Evolutionary conservation across 1,140 invertebrate genomes (phyloP).

Genomic region (Nasonia giraulti): DNA sequence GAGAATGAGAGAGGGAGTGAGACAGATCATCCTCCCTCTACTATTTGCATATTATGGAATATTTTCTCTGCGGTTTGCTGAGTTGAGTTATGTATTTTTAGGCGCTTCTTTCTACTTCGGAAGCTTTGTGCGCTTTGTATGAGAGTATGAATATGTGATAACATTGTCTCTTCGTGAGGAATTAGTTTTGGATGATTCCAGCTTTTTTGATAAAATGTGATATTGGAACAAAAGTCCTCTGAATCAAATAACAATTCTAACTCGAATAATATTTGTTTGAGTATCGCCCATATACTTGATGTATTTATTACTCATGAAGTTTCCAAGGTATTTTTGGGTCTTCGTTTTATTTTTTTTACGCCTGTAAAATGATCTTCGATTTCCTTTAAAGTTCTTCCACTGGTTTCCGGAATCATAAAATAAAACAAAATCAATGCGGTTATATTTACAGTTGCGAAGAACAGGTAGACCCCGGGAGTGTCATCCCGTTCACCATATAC

Average conservation of each 20-base stretch:
- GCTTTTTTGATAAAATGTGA: no score
- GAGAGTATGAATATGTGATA: not conserved
- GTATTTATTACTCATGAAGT: no score
- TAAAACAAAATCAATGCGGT: not conserved
- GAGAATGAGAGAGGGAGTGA: not conserved
- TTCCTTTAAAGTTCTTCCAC: conserved; percentile 5
- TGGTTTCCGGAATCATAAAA: conserved; percentile 15
- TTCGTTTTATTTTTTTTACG: not conserved
- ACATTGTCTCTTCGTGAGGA: no score
- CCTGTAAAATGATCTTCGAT: not conserved
- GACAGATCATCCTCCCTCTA: conserved; percentile 38
- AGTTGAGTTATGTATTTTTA: not conserved
- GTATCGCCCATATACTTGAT: no score
- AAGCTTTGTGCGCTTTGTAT: not conserved
- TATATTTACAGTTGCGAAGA: not conserved
- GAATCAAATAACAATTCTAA: no score
- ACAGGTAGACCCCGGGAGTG: not conserved
- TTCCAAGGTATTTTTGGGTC: not conserved
- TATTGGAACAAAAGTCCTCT: no score
- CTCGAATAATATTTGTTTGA: no score
- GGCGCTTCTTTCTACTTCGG: not conserved
- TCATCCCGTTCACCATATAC: not conserved
- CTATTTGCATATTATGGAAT: conserved; percentile 66
- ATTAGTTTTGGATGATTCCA: no score
- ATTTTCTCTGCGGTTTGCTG: conserved; percentile 2